Percentiles rank a stretch among this genome's conserved stretches.
These are phyloP conservation scores for Sinohyriopsis cumingii DNA, from an alignment of 2,888 invertebrate genomes.

Conservation along the genomic window DNA sequence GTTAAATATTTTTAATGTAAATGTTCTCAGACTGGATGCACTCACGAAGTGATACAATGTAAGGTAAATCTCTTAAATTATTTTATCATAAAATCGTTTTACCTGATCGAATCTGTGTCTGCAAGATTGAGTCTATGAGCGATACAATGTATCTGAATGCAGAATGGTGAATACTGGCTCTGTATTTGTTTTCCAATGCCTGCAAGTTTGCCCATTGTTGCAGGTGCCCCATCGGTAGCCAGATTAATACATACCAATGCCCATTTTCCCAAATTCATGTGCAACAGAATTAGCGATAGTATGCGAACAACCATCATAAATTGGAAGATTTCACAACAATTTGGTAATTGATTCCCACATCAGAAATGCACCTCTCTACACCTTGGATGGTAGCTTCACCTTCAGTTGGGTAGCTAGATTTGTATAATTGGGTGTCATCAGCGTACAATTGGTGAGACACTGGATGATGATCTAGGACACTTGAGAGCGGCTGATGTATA, in stretches of 20 bases:
- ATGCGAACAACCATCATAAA: conserved; percentile 23
- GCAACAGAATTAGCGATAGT: conserved; percentile 16
- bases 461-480: too few relatives aligned
- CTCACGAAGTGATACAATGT: conserved; percentile 28
- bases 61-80: conserved; percentile 31
- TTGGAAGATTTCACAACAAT: conserved; percentile 10
- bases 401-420: too few relatives aligned
- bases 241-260: conserved; percentile 15
- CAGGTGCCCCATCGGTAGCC: conserved; percentile 34
- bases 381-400: too few relatives aligned
- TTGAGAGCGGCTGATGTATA: too few relatives aligned
- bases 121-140: conserved; percentile 33
- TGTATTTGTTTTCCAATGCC: conserved; percentile 26
- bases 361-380: too few relatives aligned
- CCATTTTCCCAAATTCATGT: not conserved
- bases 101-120: conserved; percentile 32
- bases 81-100: conserved; percentile 18
- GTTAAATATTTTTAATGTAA: conserved; percentile 22
- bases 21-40: conserved; percentile 22
- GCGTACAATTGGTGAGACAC: too few relatives aligned
- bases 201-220: conserved; percentile 23
- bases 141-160: conserved; percentile 29
- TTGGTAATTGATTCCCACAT: conserved; percentile 10
- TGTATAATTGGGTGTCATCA: too few relatives aligned
- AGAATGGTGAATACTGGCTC: conserved; percentile 22